Conservation (phyloP, 2,113 vertebrate species). For the Illadopsis cleaveri region DNA sequence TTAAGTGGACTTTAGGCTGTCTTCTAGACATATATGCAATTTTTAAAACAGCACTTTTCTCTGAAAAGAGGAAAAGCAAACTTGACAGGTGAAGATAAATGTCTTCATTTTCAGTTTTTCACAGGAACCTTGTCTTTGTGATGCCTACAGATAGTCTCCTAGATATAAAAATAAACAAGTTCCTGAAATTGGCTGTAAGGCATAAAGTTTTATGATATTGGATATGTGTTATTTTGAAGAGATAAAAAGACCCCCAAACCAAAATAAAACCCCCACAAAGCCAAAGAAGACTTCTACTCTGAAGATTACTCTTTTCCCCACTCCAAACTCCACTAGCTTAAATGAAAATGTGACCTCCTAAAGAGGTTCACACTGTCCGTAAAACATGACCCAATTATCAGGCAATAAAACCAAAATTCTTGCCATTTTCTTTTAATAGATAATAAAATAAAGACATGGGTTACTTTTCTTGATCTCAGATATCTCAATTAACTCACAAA, state of each 20-base stretch:
- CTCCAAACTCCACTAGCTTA: not conserved
- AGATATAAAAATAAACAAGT: not conserved
- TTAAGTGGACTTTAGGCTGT: not conserved
- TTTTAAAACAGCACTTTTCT: not conserved
- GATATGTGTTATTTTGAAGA: not conserved
- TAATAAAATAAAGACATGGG: not conserved
- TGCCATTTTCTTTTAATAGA: not conserved
- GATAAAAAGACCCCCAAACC: not conserved
- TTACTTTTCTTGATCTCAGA: not conserved
- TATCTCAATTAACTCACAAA: not conserved
- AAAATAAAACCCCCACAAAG: not conserved
- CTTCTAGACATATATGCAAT: not conserved
- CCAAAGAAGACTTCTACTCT: not conserved
- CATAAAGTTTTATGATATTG: not conserved
- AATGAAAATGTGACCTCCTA: not conserved
- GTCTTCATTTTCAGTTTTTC: not conserved
- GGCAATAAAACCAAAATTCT: not conserved
- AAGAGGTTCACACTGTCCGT: not conserved
- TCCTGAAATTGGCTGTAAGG: not conserved
- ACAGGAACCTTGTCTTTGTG: not conserved
- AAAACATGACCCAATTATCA: not conserved
- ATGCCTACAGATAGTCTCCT: not conserved
- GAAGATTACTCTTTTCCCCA: accelerated
- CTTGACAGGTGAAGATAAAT: not conserved
- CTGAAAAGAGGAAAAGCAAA: not conserved